Conservation (phyloP, 2,888 invertebrate species). For the Heliconius erato region DNA sequence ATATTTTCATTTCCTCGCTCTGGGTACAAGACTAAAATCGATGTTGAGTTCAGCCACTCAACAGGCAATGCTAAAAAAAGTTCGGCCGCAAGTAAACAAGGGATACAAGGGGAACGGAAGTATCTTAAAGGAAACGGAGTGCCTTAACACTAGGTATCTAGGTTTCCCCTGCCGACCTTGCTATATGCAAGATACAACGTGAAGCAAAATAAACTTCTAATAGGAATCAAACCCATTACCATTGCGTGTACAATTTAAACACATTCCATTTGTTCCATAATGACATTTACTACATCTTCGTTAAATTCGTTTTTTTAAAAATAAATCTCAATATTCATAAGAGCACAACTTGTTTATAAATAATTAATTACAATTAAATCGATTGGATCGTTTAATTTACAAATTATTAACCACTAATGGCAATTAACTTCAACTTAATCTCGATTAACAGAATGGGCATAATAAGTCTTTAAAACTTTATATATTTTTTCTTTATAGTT, state of each 20-base stretch:
- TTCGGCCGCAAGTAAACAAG: too few relatives aligned
- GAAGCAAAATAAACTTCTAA: too few relatives aligned
- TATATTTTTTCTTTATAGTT: neutral
- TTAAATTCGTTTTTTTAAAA: neutral
- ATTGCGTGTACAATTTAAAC: too few relatives aligned
- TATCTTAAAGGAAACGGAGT: too few relatives aligned
- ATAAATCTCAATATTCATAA: neutral
- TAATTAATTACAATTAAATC: neutral
- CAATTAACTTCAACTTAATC: constrained; percentile 7
- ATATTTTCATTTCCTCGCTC: too few relatives aligned
- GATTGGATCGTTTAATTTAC: neutral
- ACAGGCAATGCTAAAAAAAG: too few relatives aligned
- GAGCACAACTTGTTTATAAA: neutral
- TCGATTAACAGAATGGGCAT: neutral
- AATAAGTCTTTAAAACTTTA: neutral
- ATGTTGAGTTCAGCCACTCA: too few relatives aligned
- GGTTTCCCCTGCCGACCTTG: neutral
- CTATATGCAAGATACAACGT: too few relatives aligned
- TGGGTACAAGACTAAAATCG: too few relatives aligned
- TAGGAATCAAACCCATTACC: too few relatives aligned
- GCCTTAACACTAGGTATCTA: neutral
- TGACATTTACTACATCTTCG: too few relatives aligned
- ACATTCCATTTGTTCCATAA: too few relatives aligned
- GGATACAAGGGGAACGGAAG: neutral
- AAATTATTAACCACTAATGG: neutral